phyloP scores from a whole-genome alignment of 2,113 vertebrate genomes.

The Hippocampus mohnikei region DNA sequence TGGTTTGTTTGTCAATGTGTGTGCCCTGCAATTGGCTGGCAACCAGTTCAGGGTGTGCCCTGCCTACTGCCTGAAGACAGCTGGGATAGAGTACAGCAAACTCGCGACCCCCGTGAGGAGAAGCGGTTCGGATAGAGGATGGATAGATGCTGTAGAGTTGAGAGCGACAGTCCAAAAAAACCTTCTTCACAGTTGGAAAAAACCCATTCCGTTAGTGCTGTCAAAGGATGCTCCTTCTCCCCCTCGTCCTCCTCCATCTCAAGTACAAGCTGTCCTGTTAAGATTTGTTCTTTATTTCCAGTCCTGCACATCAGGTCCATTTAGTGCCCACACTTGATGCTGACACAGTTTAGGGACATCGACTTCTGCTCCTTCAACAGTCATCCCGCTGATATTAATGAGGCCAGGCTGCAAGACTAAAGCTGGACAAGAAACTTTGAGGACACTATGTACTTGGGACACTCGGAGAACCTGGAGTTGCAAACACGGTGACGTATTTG shows the following conservation, averaged over 20 bases:
- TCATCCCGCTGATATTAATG: constrained; percentile 11
- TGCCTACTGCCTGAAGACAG: too few relatives aligned
- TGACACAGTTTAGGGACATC: constrained; percentile 25
- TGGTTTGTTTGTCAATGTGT: too few relatives aligned
- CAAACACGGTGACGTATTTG: neutral
- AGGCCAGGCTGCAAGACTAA: constrained; percentile 5
- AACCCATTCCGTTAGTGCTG: neutral
- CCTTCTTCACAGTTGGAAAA: neutral
- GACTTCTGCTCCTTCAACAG: constrained; percentile 10
- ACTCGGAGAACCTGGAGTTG: neutral
- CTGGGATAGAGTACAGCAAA: too few relatives aligned
- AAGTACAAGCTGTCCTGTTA: constrained; percentile 19
- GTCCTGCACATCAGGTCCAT: constrained; percentile 19
- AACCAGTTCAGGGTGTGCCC: too few relatives aligned
- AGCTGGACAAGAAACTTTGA: neutral
- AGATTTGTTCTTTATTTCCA: constrained; percentile 33
- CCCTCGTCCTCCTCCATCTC: neutral
- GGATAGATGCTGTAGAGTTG: too few relatives aligned
- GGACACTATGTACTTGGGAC: constrained; percentile 6
- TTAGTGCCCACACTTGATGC: constrained; percentile 22
- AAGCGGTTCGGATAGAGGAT: too few relatives aligned
- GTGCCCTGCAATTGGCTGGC: too few relatives aligned
- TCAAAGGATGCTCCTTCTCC: constrained; percentile 4
- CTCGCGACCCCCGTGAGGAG: too few relatives aligned
- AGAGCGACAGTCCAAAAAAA: neutral